A percentile compares a stretch with the other conserved stretches of the same genome.
phyloP scores from a whole-genome alignment of 2,888 invertebrate genomes.

The Athalia cordata region DNA sequence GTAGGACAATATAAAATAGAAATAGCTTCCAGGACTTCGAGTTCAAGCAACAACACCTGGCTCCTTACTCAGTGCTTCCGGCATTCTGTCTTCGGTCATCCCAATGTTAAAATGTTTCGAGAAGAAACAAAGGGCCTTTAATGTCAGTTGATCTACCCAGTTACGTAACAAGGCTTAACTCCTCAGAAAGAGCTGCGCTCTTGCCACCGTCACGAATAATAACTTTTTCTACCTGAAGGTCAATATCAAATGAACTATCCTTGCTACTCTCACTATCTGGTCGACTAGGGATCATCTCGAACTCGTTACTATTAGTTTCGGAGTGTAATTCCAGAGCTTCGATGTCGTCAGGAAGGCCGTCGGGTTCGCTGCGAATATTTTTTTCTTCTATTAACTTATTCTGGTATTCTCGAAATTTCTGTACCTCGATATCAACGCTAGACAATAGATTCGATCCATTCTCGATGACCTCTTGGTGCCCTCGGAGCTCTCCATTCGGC shows the following conservation, averaged over 20 bases:
- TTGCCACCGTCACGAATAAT: constrained; percentile 37
- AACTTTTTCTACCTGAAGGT: constrained; percentile 30
- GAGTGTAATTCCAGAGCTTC: constrained; percentile 55
- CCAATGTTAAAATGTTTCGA: too few species aligned
- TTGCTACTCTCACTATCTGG: constrained; percentile 58
- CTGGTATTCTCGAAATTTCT: constrained; percentile 47
- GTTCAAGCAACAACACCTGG: too few species aligned
- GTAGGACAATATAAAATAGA: too few species aligned
- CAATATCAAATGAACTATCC: constrained; percentile 40
- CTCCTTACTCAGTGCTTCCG: too few species aligned
- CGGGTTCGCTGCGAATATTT: constrained; percentile 14
- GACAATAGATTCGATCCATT: neutral
- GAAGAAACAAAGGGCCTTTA: neutral
- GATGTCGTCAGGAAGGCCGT: constrained; percentile 49
- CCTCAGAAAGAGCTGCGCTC: constrained; percentile 26
- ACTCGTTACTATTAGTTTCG: constrained; percentile 61
- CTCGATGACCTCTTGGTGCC: neutral
- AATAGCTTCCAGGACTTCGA: too few species aligned
- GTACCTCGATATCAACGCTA: constrained; percentile 20
- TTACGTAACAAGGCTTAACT: constrained; percentile 31
- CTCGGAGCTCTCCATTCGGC: neutral
- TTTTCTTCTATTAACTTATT: constrained; percentile 9
- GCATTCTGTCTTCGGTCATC: too few species aligned
- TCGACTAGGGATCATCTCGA: constrained; percentile 61
- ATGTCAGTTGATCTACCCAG: neutral